Percentiles rank a stretch among this genome's conserved stretches.
phyloP scores from a whole-genome alignment of 2,888 invertebrate genomes.

The Plemyria rubiginata region DNA sequence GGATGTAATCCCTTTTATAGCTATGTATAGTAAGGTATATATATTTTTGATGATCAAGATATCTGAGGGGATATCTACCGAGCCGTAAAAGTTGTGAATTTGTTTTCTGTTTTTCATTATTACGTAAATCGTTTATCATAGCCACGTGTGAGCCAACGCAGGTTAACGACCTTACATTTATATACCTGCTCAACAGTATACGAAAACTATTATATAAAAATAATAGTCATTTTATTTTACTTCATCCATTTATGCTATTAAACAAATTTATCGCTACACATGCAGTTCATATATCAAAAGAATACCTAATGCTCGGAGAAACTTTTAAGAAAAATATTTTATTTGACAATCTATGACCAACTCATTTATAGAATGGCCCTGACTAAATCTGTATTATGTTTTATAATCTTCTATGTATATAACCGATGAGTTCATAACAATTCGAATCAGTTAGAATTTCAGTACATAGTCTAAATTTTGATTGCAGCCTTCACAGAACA shows the following conservation, averaged over 20 bases:
- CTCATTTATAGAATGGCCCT: slow-evolving; percentile 36
- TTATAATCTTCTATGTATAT: slow-evolving; percentile 10
- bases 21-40: too few relatives aligned
- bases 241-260: slow-evolving; percentile 12
- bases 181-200: neutral
- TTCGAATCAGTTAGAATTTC: neutral
- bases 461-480: too few relatives aligned
- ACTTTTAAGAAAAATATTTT: slow-evolving; percentile 4
- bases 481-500: too few relatives aligned
- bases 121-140: neutral
- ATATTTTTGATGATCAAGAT: too few relatives aligned
- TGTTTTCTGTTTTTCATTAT: neutral
- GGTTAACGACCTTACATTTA: slow-evolving; percentile 12
- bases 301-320: slow-evolving; percentile 19
- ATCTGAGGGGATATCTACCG: too few relatives aligned
- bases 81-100: too few relatives aligned
- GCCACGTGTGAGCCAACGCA: slow-evolving; percentile 10
- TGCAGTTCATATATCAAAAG: slow-evolving; percentile 26
- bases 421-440: slow-evolving; percentile 21
- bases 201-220: neutral
- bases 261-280: slow-evolving; percentile 22
- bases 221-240: slow-evolving; percentile 4
- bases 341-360: slow-evolving; percentile 8
- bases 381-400: slow-evolving; percentile 25
- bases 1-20: too few relatives aligned